Evolutionary conservation across 64 coral and sea anemone genomes (phyloP), one percentile per base, ranked within the genome.

Genomic region (Hydrozoanthus tunicans): DNA sequence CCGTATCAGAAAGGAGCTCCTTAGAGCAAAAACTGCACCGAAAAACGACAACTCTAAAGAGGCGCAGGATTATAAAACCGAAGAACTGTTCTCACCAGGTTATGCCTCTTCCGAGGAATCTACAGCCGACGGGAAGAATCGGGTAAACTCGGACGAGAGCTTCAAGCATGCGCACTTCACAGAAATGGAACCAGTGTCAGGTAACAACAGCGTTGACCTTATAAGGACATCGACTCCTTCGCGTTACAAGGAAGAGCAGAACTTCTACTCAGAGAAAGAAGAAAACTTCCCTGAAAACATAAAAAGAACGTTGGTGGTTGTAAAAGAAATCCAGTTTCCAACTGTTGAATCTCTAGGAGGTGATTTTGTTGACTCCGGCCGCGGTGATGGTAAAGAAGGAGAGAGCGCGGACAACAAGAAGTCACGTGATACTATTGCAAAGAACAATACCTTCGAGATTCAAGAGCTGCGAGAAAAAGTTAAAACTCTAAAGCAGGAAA

Each of bases 291-390:
- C 73, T 8, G 84, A 73, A 88, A 69, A 59, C 23, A 24, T 58
- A 15, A 23, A 58, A 1, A 72, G 60, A 73, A 75, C 54, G 5
- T 73, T 88, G 56, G 70, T 88, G 10, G 13, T 88, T 60, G 69
- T 88, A 17, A 88, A 88, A 73, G 84, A 75, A 88, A 74, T 74
- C 13, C 20, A 60, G 6, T 5, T 88, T 6, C 84, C 84, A 15
- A 13, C 84, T 3, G 53, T 59, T 9, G 68, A 88, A 74, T 60
- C 24, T 0, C 68, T 74, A 26, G 69, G 69, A 3, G 26, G 17
- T 58, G 66, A 86, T 86, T 27, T 70, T 56, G 83, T 86, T 1
- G 84, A 88, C 56, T 51, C 69, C 0, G 68, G 32, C 32, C 32
- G 32, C 32, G 32, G 3, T 17, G 70, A 85, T 1, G 17, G 6